Evolutionary conservation across 2,113 vertebrate species (phyloP).

Genomic region (Vulpes vulpes): DNA sequence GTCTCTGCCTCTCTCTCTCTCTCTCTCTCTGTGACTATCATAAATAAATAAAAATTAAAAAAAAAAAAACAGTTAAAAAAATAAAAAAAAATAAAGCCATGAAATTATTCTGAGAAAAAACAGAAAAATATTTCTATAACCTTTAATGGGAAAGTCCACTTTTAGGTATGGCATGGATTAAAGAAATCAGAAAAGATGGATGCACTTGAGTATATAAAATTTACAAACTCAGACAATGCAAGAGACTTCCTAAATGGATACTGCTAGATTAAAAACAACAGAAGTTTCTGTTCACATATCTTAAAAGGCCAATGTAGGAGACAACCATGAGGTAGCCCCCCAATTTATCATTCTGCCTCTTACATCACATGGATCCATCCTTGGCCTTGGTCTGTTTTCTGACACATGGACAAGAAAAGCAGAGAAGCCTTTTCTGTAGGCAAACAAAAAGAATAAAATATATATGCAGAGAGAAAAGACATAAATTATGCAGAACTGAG

Average conservation of each 20-base stretch:
- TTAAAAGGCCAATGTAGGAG: neutral
- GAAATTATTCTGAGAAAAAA: neutral
- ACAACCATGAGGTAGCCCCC: neutral
- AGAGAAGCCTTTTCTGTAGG: neutral
- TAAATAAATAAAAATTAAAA: too few species aligned
- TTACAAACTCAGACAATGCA: neutral
- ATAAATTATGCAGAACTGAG: neutral
- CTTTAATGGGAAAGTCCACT: neutral
- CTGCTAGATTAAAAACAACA: neutral
- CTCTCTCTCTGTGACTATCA: too few species aligned
- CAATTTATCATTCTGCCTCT: neutral
- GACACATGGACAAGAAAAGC: neutral
- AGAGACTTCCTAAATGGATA: slow-evolving; percentile 25
- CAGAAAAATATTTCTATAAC: neutral
- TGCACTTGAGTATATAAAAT: neutral
- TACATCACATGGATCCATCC: neutral
- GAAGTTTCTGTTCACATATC: neutral
- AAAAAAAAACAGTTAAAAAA: too few species aligned
- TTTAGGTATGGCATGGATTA: neutral
- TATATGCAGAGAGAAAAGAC: neutral
- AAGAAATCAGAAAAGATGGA: neutral
- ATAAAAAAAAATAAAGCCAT: neutral
- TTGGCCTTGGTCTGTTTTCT: neutral
- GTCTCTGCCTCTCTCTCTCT: too few species aligned
- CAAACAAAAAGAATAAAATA: neutral